phyloP scores from a whole-genome alignment of 64 coral and sea anemone species.

The Montipora efflorescens region DNA sequence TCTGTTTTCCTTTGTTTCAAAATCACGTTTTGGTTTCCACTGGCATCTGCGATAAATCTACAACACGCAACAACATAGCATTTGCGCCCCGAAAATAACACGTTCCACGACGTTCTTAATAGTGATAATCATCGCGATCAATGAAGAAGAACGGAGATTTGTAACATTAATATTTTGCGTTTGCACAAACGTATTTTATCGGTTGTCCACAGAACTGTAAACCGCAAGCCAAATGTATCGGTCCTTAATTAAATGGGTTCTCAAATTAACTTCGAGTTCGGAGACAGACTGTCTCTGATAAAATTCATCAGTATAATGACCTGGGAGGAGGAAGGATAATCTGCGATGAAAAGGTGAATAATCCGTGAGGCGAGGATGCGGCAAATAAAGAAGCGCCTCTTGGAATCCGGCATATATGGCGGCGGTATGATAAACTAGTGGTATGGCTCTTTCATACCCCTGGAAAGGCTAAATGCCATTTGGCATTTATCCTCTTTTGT shows the following conservation, averaged over 20 bases:
- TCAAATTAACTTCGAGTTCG: constrained; percentile 41
- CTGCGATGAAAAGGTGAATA: constrained; percentile 45
- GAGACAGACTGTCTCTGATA: constrained; percentile 53
- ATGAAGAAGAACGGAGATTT: background rate
- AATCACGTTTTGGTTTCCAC: constrained; percentile 4
- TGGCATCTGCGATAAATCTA: constrained; percentile 7
- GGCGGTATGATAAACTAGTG: background rate
- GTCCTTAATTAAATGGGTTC: constrained; percentile 45
- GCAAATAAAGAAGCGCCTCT: background rate
- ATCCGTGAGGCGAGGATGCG: background rate
- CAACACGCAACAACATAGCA: background rate
- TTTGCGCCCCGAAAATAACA: background rate
- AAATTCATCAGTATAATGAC: constrained; percentile 41
- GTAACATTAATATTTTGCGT: background rate
- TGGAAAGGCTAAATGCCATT: background rate
- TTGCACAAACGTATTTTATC: constrained; percentile 10
- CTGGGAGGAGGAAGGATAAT: constrained; percentile 54
- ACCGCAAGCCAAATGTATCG: constrained; percentile 27
- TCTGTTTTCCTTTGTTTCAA: constrained; percentile 45
- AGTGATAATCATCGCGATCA: background rate
- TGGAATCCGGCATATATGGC: background rate
- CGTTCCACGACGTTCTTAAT: background rate
- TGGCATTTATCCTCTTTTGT: constrained; percentile 23
- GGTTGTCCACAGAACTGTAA: background rate
- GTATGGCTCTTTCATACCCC: background rate